A percentile compares a stretch with the other conserved stretches of the same genome.
Evolutionary conservation across 2,113 vertebrate genomes (phyloP).

Genomic region (Embiotoca jacksoni): DNA sequence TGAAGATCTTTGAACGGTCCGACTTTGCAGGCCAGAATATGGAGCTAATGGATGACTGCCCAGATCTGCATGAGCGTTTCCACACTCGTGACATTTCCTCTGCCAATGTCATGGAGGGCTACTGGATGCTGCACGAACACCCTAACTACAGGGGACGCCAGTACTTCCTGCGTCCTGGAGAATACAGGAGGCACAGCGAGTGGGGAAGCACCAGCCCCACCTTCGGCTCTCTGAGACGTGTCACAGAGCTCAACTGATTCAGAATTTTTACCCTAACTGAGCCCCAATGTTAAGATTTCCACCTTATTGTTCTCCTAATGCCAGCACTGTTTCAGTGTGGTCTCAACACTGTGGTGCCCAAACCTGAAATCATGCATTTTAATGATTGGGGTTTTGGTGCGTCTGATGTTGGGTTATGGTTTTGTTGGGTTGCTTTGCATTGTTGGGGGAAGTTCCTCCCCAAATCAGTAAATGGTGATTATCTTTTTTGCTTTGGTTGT

Average conservation of each 20-base stretch:
- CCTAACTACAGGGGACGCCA: slow-evolving; percentile 81
- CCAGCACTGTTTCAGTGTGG: slow-evolving; percentile 52
- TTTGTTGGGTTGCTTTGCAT: slow-evolving; percentile 48
- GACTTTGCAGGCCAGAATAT: slow-evolving; percentile 79
- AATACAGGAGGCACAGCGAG: slow-evolving; percentile 77
- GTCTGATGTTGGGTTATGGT: slow-evolving; percentile 44
- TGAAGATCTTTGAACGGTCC: slow-evolving; percentile 81
- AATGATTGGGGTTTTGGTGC: slow-evolving; percentile 38
- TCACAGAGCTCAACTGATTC: slow-evolving; percentile 80
- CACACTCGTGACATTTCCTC: slow-evolving; percentile 81
- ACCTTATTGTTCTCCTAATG: slow-evolving; percentile 28
- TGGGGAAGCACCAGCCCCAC: slow-evolving; percentile 79
- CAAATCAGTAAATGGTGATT: slow-evolving; percentile 34
- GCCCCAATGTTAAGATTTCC: slow-evolving; percentile 38
- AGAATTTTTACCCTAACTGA: slow-evolving; percentile 34
- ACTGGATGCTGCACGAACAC: slow-evolving; percentile 81
- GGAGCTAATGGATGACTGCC: slow-evolving; percentile 81
- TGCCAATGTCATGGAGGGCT: slow-evolving; percentile 80
- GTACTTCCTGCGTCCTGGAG: slow-evolving; percentile 80
- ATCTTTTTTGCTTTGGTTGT: slow-evolving; percentile 52
- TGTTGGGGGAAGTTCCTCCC: slow-evolving; percentile 43
- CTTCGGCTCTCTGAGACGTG: slow-evolving; percentile 80
- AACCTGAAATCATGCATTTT: slow-evolving; percentile 45
- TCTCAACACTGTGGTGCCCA: slow-evolving; percentile 56
- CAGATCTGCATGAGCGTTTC: slow-evolving; percentile 78